Evolutionary conservation across 64 coral and sea anemone species (phyloP).

Genomic region (Acropora yongei): DNA sequence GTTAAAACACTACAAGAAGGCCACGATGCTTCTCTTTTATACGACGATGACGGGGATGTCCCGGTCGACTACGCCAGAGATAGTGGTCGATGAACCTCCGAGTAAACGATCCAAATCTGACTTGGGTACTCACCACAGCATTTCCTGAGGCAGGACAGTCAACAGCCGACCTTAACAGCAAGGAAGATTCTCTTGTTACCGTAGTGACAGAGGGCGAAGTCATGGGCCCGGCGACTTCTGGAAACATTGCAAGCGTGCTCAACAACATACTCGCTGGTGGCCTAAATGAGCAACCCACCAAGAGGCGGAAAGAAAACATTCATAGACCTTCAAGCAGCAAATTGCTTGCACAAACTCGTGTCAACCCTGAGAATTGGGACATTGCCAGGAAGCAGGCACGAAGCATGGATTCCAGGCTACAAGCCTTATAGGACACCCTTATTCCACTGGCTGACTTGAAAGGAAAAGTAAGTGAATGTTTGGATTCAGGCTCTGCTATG

Average conservation of each 20-base stretch:
- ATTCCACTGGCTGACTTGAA: background rate
- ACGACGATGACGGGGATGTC: too few species aligned
- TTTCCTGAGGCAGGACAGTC: too few species aligned
- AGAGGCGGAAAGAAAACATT: constrained; percentile 18
- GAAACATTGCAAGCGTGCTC: constrained; percentile 4
- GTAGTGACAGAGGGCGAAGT: background rate
- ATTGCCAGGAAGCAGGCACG: constrained; percentile 4
- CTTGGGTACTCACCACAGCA: too few species aligned
- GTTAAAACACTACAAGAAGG: too few species aligned
- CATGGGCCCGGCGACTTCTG: background rate
- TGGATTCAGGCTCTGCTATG: background rate
- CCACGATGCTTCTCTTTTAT: too few species aligned
- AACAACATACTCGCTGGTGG: constrained; percentile 10
- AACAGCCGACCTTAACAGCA: background rate
- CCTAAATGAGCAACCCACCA: background rate
- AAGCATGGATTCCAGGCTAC: constrained; percentile 22
- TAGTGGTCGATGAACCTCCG: too few species aligned
- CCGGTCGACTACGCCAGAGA: too few species aligned
- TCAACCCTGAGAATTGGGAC: constrained; percentile 17
- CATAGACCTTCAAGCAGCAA: background rate
- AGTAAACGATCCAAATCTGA: too few species aligned
- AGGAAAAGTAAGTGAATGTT: background rate
- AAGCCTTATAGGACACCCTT: background rate
- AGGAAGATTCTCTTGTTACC: background rate
- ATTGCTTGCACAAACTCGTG: background rate